Conservation (phyloP, 2,113 vertebrate species). For the Strix aluco region DNA sequence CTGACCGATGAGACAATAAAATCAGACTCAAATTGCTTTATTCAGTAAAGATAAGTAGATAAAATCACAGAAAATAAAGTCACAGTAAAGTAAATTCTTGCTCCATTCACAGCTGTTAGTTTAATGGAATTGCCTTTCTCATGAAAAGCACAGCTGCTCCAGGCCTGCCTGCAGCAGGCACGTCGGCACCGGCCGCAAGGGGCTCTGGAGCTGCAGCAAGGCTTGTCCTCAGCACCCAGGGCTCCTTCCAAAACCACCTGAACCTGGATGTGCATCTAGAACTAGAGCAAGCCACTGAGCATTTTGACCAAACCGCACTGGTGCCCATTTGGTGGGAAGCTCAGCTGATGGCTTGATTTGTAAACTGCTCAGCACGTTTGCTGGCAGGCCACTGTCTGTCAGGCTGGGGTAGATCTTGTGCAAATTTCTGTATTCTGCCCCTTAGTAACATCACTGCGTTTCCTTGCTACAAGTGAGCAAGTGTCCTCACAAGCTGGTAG, state of each 20-base stretch:
- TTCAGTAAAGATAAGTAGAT: slow-evolving; percentile 61
- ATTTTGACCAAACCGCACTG: neutral
- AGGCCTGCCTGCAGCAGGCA: neutral
- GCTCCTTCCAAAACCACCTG: neutral
- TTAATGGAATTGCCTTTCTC: slow-evolving; percentile 33
- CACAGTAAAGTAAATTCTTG: slow-evolving; percentile 32
- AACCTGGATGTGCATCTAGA: accelerated
- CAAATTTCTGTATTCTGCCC: neutral
- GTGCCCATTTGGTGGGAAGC: neutral
- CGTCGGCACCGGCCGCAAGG: neutral
- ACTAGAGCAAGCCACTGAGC: neutral
- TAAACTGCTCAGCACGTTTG: neutral
- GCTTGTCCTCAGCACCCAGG: neutral
- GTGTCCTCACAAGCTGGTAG: neutral
- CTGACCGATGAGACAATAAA: neutral
- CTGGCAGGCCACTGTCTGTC: accelerated
- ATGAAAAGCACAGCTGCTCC: slow-evolving; percentile 9
- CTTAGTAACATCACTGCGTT: accelerated
- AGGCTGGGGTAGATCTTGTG: neutral
- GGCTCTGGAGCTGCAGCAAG: neutral
- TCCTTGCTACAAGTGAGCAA: neutral
- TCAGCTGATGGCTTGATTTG: neutral
- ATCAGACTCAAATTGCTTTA: slow-evolving; percentile 26
- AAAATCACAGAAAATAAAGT: slow-evolving; percentile 52
- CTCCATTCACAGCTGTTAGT: slow-evolving; percentile 36